Base-by-base conservation (phyloP, 2,797 vertebrate genomes). In the Propithecus deckenii region DNA sequence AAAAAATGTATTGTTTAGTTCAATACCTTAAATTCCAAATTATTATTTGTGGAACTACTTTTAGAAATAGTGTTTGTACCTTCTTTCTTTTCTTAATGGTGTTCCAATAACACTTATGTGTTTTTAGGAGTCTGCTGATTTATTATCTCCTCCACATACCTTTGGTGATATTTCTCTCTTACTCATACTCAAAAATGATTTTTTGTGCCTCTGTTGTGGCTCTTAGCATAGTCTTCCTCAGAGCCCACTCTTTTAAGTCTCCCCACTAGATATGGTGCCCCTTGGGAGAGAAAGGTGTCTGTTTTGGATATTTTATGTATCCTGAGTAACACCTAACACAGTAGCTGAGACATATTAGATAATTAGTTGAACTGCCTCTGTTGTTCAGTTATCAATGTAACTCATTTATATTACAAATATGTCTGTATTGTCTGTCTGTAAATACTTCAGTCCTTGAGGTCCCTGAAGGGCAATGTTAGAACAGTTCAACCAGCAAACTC, bases 61-160 rank as follows among this genome's bases (percentile, higher is more conserved):
- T 80, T 80, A 23, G 2, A 93, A 93, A 88, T 7, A 63, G 1
- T 46, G 41, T 38, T 23, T 57, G 13, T 50, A 85, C 4, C 38
- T 80, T 28, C 4, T 59, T 80, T 69, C 15, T 48, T 55, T 32
- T 38, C 6, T 71, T 57, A 67, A 81, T 65, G 12, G 6, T 8
- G 11, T 81, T 76, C 15, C 65, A 83, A 63, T 63, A 92, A 86
- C 65, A 81, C 32, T 35, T 69, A 46, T 1, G 1, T 75, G 23
- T 74, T 84, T 94, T 92, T 30, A 75, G 41, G 28, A 80, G 69
- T 85, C 1, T 32, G 12, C 22, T 50, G 6, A 89, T 94, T 97
- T 97, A 65, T 96, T 97, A 50, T 46, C 41, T 86, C 4, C 2
- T 94, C 41, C 30, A 59, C n/a, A 52, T n/a, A 92, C 12, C 6